Conservation (phyloP, 1,140 invertebrate species). For the Eciton burchellii region DNA sequence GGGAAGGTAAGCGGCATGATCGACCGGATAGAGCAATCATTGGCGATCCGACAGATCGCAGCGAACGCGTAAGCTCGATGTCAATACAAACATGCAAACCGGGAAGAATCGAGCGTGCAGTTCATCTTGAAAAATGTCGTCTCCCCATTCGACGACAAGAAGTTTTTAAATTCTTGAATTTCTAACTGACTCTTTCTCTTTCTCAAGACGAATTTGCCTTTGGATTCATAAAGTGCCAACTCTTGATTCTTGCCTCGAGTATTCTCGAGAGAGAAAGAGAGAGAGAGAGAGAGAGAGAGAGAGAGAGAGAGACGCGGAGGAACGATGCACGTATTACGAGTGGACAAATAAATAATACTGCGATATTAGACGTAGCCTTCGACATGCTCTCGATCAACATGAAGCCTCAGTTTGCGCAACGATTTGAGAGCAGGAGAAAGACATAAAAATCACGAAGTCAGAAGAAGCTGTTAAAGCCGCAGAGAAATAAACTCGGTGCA, state of each 20-base stretch:
- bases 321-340: too few species aligned
- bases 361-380: too few species aligned
- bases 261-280: slow-evolving; percentile 5
- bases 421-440: too few species aligned
- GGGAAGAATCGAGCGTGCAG: slow-evolving; percentile 9
- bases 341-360: too few species aligned
- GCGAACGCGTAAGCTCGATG: slow-evolving; percentile 62
- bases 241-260: not conserved
- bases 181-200: not conserved
- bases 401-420: too few species aligned
- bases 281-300: too few species aligned
- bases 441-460: not conserved
- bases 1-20: slow-evolving; percentile 55
- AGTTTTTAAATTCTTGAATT: not conserved
- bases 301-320: too few species aligned
- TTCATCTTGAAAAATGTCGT: slow-evolving; percentile 7
- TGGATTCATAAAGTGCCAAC: not conserved
- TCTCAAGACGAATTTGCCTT: not conserved
- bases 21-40: slow-evolving; percentile 78
- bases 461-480: not conserved
- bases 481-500: not conserved
- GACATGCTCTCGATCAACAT: too few species aligned
- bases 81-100: slow-evolving; percentile 55
- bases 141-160: not conserved
- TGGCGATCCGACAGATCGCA: slow-evolving; percentile 68